Evolutionary conservation across 2,797 vertebrate genomes (phyloP), one percentile per base, ranked within the genome.

Genomic region (Chiropotes sagulatus): DNA sequence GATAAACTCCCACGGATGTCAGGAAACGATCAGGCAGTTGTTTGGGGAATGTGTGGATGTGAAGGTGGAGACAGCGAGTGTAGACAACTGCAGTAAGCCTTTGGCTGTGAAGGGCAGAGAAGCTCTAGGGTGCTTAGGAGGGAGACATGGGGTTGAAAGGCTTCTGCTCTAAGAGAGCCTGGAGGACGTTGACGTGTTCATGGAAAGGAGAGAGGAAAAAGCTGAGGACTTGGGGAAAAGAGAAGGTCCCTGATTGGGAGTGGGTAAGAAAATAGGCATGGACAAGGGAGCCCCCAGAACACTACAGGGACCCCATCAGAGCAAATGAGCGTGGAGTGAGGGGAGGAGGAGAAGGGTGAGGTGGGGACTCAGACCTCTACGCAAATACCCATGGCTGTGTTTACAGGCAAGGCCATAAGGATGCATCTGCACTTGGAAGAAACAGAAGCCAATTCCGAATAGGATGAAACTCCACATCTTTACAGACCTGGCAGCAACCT

Each of bases 241-340:
- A 5, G 28, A 15, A 44, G 39, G 24, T 33, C 64, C 19, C 48
- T 33, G 22, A 57, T 0, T 52, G 46, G 48, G 14, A 39, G 12
- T 26, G 17, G 93, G 24, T 78, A 57, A 8, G 64, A n/a, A 81
- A 44, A 58, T 19, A 75, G 39, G 0, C 26, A 4, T 0, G 2
- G n/a, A 28, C 2, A 2, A 30, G 41, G 10, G 9, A 41, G 4
- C 5, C 5, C 19, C 44, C 72, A 57, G 36, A 13, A 86, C 9
- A 2, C 20, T 0, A 2, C 4, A 15, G 52, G 20, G 28, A 44
- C 11, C 46, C 22, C 13, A 4, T 2, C 1, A 81, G 12, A 44
- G 12, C 46, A 9, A 73, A 73, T 10, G 58, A 20, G 50, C 3
- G 41, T 9, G 28, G 24, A 5, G 22, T 0, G 2, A 10, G 3